phyloP scores from a whole-genome alignment of 2,797 vertebrate species.

The Clarias laeviceps region DNA sequence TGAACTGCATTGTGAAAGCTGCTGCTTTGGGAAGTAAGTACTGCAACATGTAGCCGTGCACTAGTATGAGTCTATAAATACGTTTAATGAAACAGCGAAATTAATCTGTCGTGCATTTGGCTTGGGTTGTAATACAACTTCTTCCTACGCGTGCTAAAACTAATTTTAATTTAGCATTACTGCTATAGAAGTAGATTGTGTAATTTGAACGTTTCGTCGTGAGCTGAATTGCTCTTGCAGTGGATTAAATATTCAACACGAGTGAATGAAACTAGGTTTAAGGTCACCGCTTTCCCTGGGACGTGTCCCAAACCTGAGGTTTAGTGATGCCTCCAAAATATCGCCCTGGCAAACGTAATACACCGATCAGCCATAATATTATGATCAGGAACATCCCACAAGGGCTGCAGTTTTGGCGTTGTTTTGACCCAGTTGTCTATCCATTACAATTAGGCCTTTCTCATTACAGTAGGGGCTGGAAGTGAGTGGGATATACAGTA shows the following conservation, averaged over 20 bases:
- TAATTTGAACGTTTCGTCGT: not conserved
- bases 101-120: not conserved
- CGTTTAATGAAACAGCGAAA: not conserved
- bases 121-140: not conserved
- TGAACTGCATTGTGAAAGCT: conserved; percentile 61
- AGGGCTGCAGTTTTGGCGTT: too few species aligned
- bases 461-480: too few species aligned
- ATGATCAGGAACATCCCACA: too few species aligned
- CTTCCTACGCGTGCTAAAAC: not conserved
- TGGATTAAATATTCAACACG: not conserved
- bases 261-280: conserved; percentile 50
- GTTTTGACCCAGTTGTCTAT: too few species aligned
- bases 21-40: conserved; percentile 66
- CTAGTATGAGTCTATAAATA: not conserved
- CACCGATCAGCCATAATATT: too few species aligned
- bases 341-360: not conserved
- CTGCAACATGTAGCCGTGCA: not conserved
- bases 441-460: too few species aligned
- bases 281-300: conserved; percentile 32
- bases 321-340: not conserved
- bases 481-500: too few species aligned
- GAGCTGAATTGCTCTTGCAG: not conserved
- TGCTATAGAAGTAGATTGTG: not conserved
- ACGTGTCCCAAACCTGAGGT: not conserved
- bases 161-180: not conserved